Evolutionary conservation across 2,797 vertebrate genomes (phyloP).

Genomic region (Rhinophrynus dorsalis): DNA sequence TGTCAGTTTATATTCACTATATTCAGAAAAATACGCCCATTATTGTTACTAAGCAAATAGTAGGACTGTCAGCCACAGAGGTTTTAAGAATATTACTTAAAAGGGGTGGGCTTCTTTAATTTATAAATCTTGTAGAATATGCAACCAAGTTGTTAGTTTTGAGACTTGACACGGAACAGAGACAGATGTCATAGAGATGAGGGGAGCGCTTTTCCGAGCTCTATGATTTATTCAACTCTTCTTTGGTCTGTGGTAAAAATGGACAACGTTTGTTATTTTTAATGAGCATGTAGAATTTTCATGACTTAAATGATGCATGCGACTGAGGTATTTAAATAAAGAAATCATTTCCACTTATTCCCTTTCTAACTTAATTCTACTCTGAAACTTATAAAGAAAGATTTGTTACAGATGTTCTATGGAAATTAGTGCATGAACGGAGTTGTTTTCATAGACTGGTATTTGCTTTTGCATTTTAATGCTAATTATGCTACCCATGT

Average conservation of each 20-base stretch:
- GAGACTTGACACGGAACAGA: slow-evolving; percentile 62
- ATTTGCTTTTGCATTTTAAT: too few relatives aligned
- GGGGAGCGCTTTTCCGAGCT: slow-evolving; percentile 52
- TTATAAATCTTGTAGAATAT: slow-evolving; percentile 77
- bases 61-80: slow-evolving; percentile 71
- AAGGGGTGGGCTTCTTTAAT: slow-evolving; percentile 77
- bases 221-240: slow-evolving; percentile 56
- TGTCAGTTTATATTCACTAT: slow-evolving; percentile 88
- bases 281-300: slow-evolving; percentile 47
- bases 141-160: slow-evolving; percentile 70
- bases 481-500: too few relatives aligned
- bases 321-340: slow-evolving; percentile 33
- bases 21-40: slow-evolving; percentile 80
- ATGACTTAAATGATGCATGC: slow-evolving; percentile 26
- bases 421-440: too few relatives aligned
- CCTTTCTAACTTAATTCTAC: neutral
- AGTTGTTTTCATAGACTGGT: too few relatives aligned
- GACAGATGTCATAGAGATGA: slow-evolving; percentile 69
- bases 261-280: slow-evolving; percentile 49
- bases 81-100: slow-evolving; percentile 84
- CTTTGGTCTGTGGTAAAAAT: slow-evolving; percentile 49
- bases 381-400: neutral
- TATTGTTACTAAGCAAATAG: slow-evolving; percentile 76
- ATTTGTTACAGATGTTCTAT: neutral
- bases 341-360: slow-evolving; percentile 31